These are phyloP conservation scores for Pammene aurita DNA, from an alignment of 2,888 invertebrate species.

Conservation along the genomic window DNA sequence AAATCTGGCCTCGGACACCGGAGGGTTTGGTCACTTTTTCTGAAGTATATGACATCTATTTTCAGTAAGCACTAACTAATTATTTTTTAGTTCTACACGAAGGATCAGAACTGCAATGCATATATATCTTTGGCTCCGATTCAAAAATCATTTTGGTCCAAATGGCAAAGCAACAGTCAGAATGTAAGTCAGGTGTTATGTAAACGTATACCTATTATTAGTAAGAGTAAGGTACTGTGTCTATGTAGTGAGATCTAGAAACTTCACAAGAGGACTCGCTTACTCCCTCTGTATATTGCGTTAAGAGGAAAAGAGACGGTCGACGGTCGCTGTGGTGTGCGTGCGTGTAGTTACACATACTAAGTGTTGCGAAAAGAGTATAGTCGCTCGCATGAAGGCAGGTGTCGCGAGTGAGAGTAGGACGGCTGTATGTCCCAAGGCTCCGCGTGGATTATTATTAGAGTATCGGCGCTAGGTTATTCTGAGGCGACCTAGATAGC, in stretches of 20 bases:
- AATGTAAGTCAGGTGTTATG: conserved; percentile 55
- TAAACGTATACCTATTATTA: conserved; percentile 52
- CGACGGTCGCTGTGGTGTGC: conserved; percentile 54
- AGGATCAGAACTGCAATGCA: conserved; percentile 38
- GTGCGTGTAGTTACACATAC: conserved; percentile 59
- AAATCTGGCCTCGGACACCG: too few species aligned
- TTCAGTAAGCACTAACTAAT: not conserved
- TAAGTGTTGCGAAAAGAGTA: conserved; percentile 67
- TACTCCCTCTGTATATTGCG: conserved; percentile 47
- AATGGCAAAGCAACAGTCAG: conserved; percentile 46
- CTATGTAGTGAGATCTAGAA: conserved; percentile 56
- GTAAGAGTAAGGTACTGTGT: conserved; percentile 43
- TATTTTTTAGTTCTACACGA: conserved; percentile 33
- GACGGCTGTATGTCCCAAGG: conserved; percentile 73
- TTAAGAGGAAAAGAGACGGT: conserved; percentile 70
- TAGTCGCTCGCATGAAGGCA: conserved; percentile 62
- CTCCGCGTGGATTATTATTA: conserved; percentile 78
- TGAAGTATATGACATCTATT: too few species aligned
- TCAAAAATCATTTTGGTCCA: conserved; percentile 46
- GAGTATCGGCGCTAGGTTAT: conserved; percentile 83
- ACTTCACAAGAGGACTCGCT: conserved; percentile 58
- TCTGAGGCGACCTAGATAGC: conserved; percentile 82
- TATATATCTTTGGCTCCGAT: conserved; percentile 43
- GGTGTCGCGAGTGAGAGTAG: conserved; percentile 69
- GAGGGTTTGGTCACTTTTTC: too few species aligned